Evolutionary conservation across 2,797 vertebrate species (phyloP).

Genomic region (Helostoma temminkii): DNA sequence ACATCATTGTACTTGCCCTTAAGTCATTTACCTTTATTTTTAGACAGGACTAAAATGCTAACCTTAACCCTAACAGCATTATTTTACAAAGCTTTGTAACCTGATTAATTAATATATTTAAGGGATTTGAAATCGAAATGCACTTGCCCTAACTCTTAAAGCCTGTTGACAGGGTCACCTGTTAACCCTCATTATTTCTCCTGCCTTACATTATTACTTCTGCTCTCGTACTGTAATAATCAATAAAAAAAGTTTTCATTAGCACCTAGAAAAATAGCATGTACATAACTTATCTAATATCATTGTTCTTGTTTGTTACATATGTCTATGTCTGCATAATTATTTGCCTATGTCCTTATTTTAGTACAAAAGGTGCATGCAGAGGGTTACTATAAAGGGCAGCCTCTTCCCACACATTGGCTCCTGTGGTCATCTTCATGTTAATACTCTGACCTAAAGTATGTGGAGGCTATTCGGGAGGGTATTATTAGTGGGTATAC

Average conservation of each 20-base stretch:
- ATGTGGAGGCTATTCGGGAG: constrained; percentile 56
- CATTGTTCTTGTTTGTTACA: constrained; percentile 6
- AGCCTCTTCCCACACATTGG: constrained; percentile 62
- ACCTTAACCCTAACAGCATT: constrained; percentile 3
- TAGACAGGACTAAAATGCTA: constrained; percentile 8
- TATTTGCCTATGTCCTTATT: constrained; percentile 6
- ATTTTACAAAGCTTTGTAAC: constrained; percentile 26
- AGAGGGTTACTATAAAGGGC: constrained; percentile 49
- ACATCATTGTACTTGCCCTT: background rate
- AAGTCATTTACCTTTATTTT: constrained; percentile 1
- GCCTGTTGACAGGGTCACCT: constrained; percentile 32
- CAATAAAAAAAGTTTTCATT: constrained; percentile 12
- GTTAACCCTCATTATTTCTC: constrained; percentile 9
- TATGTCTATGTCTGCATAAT: constrained; percentile 27
- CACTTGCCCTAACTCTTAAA: too few relatives aligned
- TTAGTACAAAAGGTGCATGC: constrained; percentile 34
- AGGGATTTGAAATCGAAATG: too few relatives aligned
- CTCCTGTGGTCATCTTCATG: constrained; percentile 72
- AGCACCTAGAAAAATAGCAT: background rate
- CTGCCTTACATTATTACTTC: background rate
- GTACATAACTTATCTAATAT: background rate
- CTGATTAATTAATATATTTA: too few relatives aligned
- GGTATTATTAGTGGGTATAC: constrained; percentile 77
- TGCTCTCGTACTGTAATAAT: background rate
- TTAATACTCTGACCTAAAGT: constrained; percentile 72